Base-by-base conservation (phyloP, 2,888 invertebrate genomes). In the Euclidia mi region DNA sequence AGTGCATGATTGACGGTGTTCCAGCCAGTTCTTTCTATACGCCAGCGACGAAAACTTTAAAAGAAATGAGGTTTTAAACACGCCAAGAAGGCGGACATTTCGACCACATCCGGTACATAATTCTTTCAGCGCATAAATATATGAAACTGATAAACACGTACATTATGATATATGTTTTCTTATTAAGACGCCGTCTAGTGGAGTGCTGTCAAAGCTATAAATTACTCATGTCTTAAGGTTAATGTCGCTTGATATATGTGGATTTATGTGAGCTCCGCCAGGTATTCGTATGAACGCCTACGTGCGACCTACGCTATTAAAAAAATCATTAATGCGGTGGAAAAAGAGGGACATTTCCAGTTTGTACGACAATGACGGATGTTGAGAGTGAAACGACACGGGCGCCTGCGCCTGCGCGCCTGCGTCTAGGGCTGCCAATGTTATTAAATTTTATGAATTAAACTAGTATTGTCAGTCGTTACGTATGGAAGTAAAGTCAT, bases 311-410 rank as follows among this genome's bases (percentile, higher is more conserved):
- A 56, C 61, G 53, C 49, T 45, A 57, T 62, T 63, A 57, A 61
- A 53, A 59, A 60, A 51, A 50, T 49, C 44, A 45, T 72, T 40
- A 60, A 32, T 64, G 72, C 52, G 50, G 57, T 40, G 71, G 76
- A 62, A 75, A 72, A 68, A 71, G 61, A 71, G 47, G 65, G 52
- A 69, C 59, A 55, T 69, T 58, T 63, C 40, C 60, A 70, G 66
- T 65, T 67, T 66, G 57, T 59, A 69, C 60, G 84, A 85, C 85
- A 77, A 69, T 79, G 87, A 87, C 82, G 78, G 76, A 88, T 87
- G 79, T 72, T 53, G 77, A 74, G 76, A 71, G 79, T 78, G 73
- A 70, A 75, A 71, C 77, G 75, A 83, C 88, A 85, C 66, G 78
- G 57, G 71, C 68, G 76, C 68, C 71, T 65, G 73, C 69, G 71